phyloP scores from a whole-genome alignment of 2,888 invertebrate genomes.

The Scotopteryx bipunctaria region DNA sequence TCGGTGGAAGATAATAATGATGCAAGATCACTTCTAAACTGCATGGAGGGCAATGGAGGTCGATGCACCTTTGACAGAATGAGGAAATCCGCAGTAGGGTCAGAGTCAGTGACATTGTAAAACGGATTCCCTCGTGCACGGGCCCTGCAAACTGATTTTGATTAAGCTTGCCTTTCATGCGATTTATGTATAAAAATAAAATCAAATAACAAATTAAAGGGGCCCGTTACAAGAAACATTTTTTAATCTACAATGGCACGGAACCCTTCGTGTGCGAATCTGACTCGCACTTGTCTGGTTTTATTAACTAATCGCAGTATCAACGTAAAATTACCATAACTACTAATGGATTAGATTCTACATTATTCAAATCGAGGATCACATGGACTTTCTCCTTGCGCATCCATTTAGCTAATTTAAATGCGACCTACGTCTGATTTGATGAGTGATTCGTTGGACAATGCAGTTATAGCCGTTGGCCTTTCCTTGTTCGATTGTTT shows the following conservation, averaged over 20 bases:
- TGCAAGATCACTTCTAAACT: background rate
- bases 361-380: background rate
- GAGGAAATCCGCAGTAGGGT: slow-evolving; percentile 27
- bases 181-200: no score
- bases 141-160: slow-evolving; percentile 1
- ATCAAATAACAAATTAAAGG: no score
- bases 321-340: no score
- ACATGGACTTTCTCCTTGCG: background rate
- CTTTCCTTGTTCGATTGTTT: slow-evolving; percentile 2
- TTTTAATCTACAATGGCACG: no score
- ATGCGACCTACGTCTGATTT: background rate
- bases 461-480: slow-evolving; percentile 1
- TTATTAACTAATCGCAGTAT: no score
- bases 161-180: background rate
- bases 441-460: background rate
- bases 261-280: no score
- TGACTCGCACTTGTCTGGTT: no score
- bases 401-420: background rate
- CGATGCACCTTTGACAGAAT: slow-evolving; percentile 15
- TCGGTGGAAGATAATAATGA: background rate
- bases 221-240: no score
- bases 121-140: slow-evolving; percentile 3
- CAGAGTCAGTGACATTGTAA: slow-evolving; percentile 11
- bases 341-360: no score
- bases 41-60: slow-evolving; percentile 9